A percentile compares a stretch with the other conserved stretches of the same genome.
Conservation (phyloP, 2,888 invertebrate genomes). For the Torymus auratus region DNA sequence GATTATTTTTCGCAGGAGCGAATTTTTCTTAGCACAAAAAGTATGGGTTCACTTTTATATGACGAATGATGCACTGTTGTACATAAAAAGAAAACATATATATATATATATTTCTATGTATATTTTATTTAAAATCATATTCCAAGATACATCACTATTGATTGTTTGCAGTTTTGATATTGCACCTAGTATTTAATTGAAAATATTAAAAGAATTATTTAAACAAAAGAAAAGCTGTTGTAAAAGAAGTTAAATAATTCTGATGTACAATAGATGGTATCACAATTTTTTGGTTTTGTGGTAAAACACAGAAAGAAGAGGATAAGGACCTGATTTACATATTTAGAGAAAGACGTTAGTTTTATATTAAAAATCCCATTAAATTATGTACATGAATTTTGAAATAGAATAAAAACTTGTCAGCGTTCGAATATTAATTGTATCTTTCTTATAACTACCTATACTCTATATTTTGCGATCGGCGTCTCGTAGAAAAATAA, state of each 20-base stretch:
- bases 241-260: constrained; percentile 24
- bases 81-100: constrained; percentile 39
- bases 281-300: constrained; percentile 47
- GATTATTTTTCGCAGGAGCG: constrained; percentile 34
- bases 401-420: constrained; percentile 46
- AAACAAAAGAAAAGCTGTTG: constrained; percentile 11
- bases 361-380: constrained; percentile 40
- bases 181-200: constrained; percentile 43
- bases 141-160: constrained; percentile 39
- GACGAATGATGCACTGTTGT: constrained; percentile 46
- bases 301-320: constrained; percentile 14
- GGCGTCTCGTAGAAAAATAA: constrained; percentile 53
- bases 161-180: constrained; percentile 52
- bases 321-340: constrained; percentile 36
- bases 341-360: constrained; percentile 34
- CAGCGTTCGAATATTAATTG: constrained; percentile 29
- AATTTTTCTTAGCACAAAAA: constrained; percentile 54
- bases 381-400: constrained; percentile 54
- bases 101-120: constrained; percentile 46
- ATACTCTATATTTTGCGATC: constrained; percentile 18
- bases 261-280: constrained; percentile 27
- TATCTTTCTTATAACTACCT: constrained; percentile 11
- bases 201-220: constrained; percentile 23
- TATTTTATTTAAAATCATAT: constrained; percentile 53
- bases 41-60: constrained; percentile 42